A percentile compares a stretch with the other conserved stretches of the same genome.
phyloP scores from a whole-genome alignment of 2,113 vertebrate genomes.

The Trogon surrucura region DNA sequence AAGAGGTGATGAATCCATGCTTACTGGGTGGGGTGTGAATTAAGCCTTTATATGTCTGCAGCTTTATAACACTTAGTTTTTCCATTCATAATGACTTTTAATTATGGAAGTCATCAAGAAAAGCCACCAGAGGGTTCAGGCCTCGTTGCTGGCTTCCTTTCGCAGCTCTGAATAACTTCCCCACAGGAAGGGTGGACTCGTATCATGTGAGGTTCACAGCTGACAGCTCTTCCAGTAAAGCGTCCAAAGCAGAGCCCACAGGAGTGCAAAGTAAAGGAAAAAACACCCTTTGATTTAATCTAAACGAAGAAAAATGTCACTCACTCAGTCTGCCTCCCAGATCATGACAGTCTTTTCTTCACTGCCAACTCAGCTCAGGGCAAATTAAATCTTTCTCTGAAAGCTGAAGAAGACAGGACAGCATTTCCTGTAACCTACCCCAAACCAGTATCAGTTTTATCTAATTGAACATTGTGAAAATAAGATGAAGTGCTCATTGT shows the following conservation, averaged over 20 bases:
- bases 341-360: neutral
- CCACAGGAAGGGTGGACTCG: conserved; percentile 60
- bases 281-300: conserved; percentile 29
- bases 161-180: conserved; percentile 69
- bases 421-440: neutral
- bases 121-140: conserved; percentile 55
- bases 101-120: conserved; percentile 65
- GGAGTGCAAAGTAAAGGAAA: conserved; percentile 41
- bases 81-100: conserved; percentile 58
- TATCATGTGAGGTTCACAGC: conserved; percentile 59
- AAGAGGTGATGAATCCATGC: neutral
- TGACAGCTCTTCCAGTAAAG: conserved; percentile 64
- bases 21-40: conserved; percentile 53
- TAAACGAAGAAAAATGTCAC: conserved; percentile 32
- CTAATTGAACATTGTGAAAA: neutral
- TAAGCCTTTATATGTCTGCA: neutral
- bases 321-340: neutral
- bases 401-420: neutral
- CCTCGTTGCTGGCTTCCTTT: conserved; percentile 66
- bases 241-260: neutral
- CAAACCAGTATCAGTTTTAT: neutral
- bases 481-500: neutral
- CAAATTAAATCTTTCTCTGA: conserved; percentile 7
- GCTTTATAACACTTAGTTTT: conserved; percentile 55
- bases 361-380: neutral